phyloP scores from a whole-genome alignment of 2,113 vertebrate genomes.

The Chamaetylas fuelleborni region DNA sequence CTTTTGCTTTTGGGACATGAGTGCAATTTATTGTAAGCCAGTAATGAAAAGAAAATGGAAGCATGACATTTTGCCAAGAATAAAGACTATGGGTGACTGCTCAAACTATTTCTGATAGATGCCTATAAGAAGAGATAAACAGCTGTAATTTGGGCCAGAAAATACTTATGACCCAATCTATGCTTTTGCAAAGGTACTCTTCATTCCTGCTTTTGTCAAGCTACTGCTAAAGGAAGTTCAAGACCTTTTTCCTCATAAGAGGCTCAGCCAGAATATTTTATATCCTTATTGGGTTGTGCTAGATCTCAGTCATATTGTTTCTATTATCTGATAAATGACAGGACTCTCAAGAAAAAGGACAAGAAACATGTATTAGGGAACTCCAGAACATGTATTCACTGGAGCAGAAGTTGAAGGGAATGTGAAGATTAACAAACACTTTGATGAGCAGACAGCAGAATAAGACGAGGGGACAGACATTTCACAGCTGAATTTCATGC shows the following conservation, averaged over 20 bases:
- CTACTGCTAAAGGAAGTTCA: conserved; percentile 30
- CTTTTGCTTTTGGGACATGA: conserved; percentile 36
- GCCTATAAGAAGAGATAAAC: conserved; percentile 19
- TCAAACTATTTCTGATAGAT: not conserved
- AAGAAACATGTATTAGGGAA: conserved; percentile 3
- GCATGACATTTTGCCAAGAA: conserved; percentile 18
- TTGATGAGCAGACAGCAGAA: not conserved
- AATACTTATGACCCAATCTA: not conserved
- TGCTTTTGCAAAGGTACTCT: not conserved
- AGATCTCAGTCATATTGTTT: conserved; percentile 17
- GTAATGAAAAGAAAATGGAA: conserved; percentile 58
- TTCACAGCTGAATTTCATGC: not conserved
- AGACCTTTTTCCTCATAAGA: conserved; percentile 25
- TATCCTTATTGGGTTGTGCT: conserved; percentile 13
- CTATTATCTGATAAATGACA: conserved; percentile 17
- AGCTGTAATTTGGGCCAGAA: conserved; percentile 30
- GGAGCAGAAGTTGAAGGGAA: conserved; percentile 17
- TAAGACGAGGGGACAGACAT: not conserved
- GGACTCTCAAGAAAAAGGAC: conserved; percentile 2
- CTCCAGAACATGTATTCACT: not conserved
- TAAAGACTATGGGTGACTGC: not conserved
- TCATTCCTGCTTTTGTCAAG: conserved; percentile 10
- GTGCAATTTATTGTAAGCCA: conserved; percentile 38
- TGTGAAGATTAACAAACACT: conserved; percentile 30
- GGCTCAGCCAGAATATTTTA: conserved; percentile 29